These are phyloP conservation scores for Protobothrops mucrosquamatus DNA, from an alignment of 2,113 vertebrate genomes.

Conservation along the genomic window DNA sequence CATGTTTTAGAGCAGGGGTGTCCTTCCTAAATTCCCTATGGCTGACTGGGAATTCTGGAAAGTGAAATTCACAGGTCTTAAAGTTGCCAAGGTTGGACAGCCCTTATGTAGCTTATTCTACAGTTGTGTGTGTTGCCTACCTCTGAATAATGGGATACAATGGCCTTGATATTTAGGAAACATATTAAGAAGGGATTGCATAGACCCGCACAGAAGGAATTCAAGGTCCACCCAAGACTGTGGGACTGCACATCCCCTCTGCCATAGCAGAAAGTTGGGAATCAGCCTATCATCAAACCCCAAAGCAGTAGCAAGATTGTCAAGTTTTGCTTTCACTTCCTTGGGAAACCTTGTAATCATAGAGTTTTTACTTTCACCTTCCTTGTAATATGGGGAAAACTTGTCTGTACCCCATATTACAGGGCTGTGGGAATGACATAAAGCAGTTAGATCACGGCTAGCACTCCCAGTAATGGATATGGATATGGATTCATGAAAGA, in stretches of 20 bases:
- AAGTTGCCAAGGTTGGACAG: too few species aligned
- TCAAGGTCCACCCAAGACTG: neutral
- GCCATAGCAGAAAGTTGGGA: neutral
- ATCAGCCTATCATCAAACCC: neutral
- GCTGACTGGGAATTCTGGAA: too few species aligned
- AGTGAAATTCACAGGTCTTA: too few species aligned
- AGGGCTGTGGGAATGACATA: neutral
- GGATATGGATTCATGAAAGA: neutral
- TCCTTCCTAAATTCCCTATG: too few species aligned
- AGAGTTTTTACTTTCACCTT: neutral
- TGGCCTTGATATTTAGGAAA: neutral
- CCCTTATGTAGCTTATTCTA: neutral
- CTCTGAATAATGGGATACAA: neutral
- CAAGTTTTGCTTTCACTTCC: neutral
- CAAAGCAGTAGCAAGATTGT: neutral
- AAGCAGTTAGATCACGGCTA: neutral
- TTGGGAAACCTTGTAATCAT: neutral
- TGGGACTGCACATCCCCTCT: neutral
- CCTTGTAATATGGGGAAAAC: neutral
- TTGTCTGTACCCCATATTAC: neutral
- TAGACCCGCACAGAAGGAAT: neutral
- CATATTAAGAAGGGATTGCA: neutral
- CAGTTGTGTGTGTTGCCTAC: neutral
- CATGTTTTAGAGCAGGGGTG: neutral
- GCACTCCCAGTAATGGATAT: fast-evolving